Base-by-base conservation (phyloP, 2,113 vertebrate species). In the Phaetusa simplex region DNA sequence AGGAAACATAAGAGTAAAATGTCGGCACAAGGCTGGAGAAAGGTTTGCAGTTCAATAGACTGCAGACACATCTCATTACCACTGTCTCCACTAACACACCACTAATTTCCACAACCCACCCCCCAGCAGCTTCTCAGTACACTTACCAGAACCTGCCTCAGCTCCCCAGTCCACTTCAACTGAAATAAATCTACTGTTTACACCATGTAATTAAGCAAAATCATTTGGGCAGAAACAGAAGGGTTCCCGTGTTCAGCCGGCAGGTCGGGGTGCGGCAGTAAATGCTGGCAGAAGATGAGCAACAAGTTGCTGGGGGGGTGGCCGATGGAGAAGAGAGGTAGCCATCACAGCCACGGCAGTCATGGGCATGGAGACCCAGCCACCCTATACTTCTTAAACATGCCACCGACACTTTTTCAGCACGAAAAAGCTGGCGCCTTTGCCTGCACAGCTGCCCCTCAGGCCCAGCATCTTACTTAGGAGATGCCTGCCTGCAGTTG, bases 331-430 rank as follows among this genome's bases (percentile, higher is more conserved):
- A 79, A 42, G 23, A 61, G 49, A 18, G 62, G n/a, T 15, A 80
- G 49, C 52, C 34, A 58, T 23, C 30, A 23, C n/a, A 76, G 50
- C 47, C 70, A 82, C 1, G 2, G 45, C 50, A 77, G 40, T 6
- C 50, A 29, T 1, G 19, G 56, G 43, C 64, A 43, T 1, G 11
- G 17, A n/a, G 34, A 38, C 34, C 23, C n/a, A 38, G 49, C 5
- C 22, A 11, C 20, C 32, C 64, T 8, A 26, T 23, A 61, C 38
- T 52, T 45, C 49, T 26, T 30, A 49, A 18, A 30, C 20, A 32
- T 1, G 5, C 24, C 17, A 2, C 32, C 1, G 1, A 9, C 40
- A 27, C 38, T 45, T 47, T 43, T 42, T 42, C 1, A 3, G 56
- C 9, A 5, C 3, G 12, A 32, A 64, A 53, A 76, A 52, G 8